Conservation (phyloP, 2,113 vertebrate genomes). For the Orientallactaga bullata region DNA sequence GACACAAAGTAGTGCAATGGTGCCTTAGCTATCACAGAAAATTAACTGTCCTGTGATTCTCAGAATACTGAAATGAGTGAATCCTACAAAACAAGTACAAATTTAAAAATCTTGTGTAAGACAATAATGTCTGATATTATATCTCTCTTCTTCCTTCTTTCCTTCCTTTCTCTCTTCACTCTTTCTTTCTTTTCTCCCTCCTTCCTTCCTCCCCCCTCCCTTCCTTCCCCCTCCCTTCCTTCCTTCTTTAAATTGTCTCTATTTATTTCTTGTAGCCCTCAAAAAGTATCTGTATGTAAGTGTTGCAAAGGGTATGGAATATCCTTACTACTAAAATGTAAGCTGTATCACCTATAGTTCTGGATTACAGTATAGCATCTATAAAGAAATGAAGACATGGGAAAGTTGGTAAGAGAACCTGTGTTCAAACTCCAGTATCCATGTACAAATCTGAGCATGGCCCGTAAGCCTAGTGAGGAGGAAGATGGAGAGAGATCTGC, state of each 20-base stretch:
- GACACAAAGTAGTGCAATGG: not conserved
- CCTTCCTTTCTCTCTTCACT: too few species aligned
- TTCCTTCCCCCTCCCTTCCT: too few species aligned
- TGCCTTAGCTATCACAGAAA: not conserved
- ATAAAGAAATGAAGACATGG: too few species aligned
- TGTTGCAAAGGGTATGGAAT: too few species aligned
- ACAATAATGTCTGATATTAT: too few species aligned
- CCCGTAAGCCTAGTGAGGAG: too few species aligned
- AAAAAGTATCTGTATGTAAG: too few species aligned
- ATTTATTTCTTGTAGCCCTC: not conserved
- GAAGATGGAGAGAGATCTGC: too few species aligned
- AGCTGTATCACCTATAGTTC: not conserved
- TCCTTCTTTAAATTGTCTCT: too few species aligned
- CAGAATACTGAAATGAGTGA: accelerated
- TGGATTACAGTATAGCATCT: not conserved
- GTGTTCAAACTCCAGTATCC: too few species aligned
- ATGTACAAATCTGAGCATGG: too few species aligned
- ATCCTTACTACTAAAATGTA: not conserved
- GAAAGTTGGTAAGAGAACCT: too few species aligned
- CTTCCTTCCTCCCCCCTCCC: not conserved
- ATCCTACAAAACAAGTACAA: not conserved
- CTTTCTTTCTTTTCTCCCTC: not conserved
- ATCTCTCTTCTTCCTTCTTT: not conserved
- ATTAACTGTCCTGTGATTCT: not conserved
- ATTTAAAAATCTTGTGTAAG: not conserved